Conservation (phyloP, 2,113 vertebrate species). For the Pyxicephalus adspersus region DNA sequence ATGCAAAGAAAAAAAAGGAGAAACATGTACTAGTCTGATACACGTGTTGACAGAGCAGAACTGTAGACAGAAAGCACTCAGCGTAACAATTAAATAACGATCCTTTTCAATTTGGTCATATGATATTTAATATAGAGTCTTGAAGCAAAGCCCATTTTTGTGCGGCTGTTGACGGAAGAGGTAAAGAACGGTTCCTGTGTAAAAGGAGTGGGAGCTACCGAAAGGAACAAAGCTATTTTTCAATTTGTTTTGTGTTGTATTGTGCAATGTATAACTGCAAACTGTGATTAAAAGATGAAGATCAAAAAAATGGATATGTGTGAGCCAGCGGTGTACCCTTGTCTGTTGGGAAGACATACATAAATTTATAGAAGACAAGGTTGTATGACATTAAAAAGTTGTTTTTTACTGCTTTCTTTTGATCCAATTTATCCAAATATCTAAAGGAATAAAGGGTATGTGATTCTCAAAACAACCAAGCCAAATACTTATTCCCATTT, state of each 20-base stretch:
- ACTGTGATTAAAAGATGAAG: not conserved
- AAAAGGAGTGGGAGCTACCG: slow-evolving; percentile 53
- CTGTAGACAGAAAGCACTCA: slow-evolving; percentile 64
- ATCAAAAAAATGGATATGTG: too few relatives aligned
- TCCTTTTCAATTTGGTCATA: slow-evolving; percentile 75
- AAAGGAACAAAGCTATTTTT: slow-evolving; percentile 21
- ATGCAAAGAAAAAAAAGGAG: slow-evolving; percentile 55
- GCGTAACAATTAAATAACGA: slow-evolving; percentile 71
- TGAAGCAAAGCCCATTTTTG: slow-evolving; percentile 62
- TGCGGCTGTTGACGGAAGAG: slow-evolving; percentile 63
- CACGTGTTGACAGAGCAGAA: slow-evolving; percentile 60
- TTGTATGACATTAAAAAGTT: not conserved
- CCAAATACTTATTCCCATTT: too few relatives aligned
- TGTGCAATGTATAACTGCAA: not conserved
- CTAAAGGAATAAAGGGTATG: too few relatives aligned
- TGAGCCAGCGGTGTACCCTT: not conserved
- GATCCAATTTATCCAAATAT: not conserved
- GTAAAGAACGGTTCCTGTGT: slow-evolving; percentile 57
- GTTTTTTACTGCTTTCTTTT: not conserved
- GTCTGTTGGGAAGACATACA: slow-evolving; percentile 5
- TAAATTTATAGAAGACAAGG: not conserved
- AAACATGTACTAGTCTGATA: slow-evolving; percentile 65
- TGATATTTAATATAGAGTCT: slow-evolving; percentile 68
- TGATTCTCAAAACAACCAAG: too few relatives aligned
- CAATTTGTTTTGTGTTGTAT: not conserved